phyloP scores from a whole-genome alignment of 53 echinoderm and acorn worm genomes.

The Hippasteria phrygiana region DNA sequence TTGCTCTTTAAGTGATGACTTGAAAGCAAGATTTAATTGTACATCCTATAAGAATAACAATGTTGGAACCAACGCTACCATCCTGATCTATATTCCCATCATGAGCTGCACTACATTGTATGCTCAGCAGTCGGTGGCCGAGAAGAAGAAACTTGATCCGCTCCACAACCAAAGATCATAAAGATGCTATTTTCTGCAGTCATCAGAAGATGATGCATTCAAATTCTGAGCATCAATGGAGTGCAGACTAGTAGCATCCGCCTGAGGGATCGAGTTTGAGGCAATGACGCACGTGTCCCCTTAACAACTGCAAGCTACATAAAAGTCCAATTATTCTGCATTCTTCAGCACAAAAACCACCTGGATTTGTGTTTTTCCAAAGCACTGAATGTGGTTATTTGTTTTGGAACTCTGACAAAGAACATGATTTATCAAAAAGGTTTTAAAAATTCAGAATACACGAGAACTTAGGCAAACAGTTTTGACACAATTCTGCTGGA shows the following conservation, averaged over 20 bases:
- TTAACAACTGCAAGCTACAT: neutral
- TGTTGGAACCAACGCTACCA: too few species aligned
- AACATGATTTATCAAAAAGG: neutral
- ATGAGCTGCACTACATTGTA: neutral
- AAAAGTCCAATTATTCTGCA: neutral
- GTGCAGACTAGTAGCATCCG: slow-evolving; percentile 35
- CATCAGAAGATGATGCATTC: slow-evolving; percentile 23
- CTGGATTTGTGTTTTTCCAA: neutral
- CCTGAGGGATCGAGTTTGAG: slow-evolving; percentile 26
- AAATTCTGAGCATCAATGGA: slow-evolving; percentile 16
- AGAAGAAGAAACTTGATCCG: slow-evolving; percentile 34
- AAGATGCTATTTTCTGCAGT: slow-evolving; percentile 23
- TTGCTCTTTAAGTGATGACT: too few species aligned
- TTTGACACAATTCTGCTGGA: too few species aligned
- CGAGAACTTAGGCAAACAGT: too few species aligned
- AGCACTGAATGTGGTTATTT: neutral
- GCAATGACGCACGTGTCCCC: slow-evolving; percentile 52
- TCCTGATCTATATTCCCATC: too few species aligned
- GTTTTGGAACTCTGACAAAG: neutral
- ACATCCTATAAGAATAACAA: too few species aligned
- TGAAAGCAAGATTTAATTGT: too few species aligned
- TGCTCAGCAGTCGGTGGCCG: neutral
- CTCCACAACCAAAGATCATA: neutral
- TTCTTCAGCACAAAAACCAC: neutral
- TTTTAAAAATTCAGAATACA: too few species aligned